These are phyloP conservation scores for Dendrophyllia cribrosa DNA, from an alignment of 64 coral and sea anemone genomes.

Conservation along the genomic window DNA sequence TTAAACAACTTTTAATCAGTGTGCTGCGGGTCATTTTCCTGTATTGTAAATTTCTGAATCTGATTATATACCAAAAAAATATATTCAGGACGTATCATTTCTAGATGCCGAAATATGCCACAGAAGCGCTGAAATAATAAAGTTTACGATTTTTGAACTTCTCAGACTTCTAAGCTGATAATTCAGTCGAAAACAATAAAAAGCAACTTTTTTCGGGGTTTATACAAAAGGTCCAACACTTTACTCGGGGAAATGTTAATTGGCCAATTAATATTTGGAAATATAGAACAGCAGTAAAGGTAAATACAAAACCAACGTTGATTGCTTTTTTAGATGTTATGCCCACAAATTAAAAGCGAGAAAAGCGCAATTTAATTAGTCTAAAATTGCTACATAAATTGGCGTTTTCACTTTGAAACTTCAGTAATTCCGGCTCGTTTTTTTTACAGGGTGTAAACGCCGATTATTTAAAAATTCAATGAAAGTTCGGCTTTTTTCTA, in stretches of 20 bases:
- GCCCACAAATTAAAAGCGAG: constrained; percentile 3
- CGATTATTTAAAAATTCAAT: background rate
- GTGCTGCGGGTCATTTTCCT: background rate
- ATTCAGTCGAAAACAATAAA: no score
- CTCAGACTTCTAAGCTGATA: no score
- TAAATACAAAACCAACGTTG: constrained; percentile 9
- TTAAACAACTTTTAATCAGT: constrained; percentile 7
- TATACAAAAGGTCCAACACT: background rate
- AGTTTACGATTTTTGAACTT: no score
- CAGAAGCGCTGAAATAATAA: no score
- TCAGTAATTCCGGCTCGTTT: background rate
- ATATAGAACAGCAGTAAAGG: constrained; percentile 19
- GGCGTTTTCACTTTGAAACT: constrained; percentile 11
- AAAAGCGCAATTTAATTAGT: constrained; percentile 48
- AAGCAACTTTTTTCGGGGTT: no score
- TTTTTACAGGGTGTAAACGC: background rate
- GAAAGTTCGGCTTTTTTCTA: background rate
- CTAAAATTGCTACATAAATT: constrained; percentile 24
- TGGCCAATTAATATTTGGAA: constrained; percentile 41
- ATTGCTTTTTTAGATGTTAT: constrained; percentile 36
- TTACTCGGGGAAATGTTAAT: background rate
- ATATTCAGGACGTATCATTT: background rate
- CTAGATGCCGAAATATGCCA: no score
- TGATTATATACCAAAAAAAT: background rate
- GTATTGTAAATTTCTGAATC: background rate